Conservation (phyloP, 2,113 vertebrate genomes). For the Sorex araneus region DNA sequence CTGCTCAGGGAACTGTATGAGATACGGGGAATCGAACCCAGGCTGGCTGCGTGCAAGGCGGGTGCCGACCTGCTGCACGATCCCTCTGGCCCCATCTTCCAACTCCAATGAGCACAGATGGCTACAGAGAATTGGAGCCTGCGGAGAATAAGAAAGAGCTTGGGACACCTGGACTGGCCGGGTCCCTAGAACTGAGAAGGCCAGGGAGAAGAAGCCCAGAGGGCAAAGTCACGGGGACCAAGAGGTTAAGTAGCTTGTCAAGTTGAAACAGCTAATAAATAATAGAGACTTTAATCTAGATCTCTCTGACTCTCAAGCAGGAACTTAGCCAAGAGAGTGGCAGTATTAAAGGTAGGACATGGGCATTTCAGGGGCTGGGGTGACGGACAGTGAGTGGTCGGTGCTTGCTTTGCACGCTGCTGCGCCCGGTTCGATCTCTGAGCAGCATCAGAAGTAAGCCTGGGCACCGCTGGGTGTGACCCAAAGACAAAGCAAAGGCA, state of each 20-base stretch:
- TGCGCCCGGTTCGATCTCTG: too few relatives aligned
- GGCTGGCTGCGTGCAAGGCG: too few relatives aligned
- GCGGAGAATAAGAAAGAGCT: neutral
- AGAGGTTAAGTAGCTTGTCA: neutral
- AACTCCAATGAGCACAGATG: neutral
- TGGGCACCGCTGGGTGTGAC: too few relatives aligned
- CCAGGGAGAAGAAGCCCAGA: too few relatives aligned
- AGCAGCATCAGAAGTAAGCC: too few relatives aligned
- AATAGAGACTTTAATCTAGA: conserved; percentile 15
- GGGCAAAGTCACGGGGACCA: too few relatives aligned
- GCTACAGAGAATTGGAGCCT: neutral
- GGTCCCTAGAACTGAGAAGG: too few relatives aligned
- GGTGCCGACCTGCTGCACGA: neutral
- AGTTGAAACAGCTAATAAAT: neutral
- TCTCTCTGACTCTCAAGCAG: neutral
- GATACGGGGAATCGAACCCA: too few relatives aligned
- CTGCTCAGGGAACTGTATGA: too few relatives aligned
- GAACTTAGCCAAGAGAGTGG: neutral
- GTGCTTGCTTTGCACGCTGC: too few relatives aligned
- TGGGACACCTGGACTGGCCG: neutral
- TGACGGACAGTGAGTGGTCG: too few relatives aligned
- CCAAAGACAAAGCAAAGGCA: neutral
- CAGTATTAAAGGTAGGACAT: too few relatives aligned
- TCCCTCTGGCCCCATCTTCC: neutral
- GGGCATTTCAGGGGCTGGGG: neutral